A percentile compares a stretch with the other conserved stretches of the same genome.
These are phyloP conservation scores for Catonia carolina DNA, from an alignment of 2,888 invertebrate species.

Conservation along the genomic window DNA sequence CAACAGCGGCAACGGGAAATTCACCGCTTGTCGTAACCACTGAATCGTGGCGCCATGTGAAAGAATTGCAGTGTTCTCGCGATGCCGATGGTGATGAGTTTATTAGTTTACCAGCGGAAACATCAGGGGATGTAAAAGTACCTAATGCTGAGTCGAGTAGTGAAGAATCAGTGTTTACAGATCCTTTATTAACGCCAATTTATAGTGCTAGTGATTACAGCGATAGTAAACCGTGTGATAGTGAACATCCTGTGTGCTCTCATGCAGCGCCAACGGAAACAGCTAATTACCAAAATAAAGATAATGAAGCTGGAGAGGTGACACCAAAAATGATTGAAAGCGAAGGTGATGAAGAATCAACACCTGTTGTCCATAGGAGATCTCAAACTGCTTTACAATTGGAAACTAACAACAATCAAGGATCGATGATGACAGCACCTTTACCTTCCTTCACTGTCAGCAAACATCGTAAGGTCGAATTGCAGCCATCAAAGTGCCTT, in stretches of 20 bases:
- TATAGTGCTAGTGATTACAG: slow-evolving; percentile 50
- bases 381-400: slow-evolving; percentile 32
- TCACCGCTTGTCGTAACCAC: slow-evolving; percentile 38
- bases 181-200: slow-evolving; percentile 54
- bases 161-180: slow-evolving; percentile 68
- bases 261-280: slow-evolving; percentile 9
- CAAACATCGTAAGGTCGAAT: slow-evolving; percentile 55
- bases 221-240: slow-evolving; percentile 30
- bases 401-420: slow-evolving; percentile 40
- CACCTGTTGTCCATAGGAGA: slow-evolving; percentile 25
- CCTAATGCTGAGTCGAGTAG: slow-evolving; percentile 49
- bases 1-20: neutral
- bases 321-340: slow-evolving; percentile 26
- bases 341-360: slow-evolving; percentile 28
- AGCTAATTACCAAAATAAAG: slow-evolving; percentile 21
- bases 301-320: slow-evolving; percentile 32
- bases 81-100: slow-evolving; percentile 26
- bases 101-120: neutral
- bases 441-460: slow-evolving; percentile 52
- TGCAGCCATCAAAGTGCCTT: slow-evolving; percentile 45
- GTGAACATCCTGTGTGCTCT: slow-evolving; percentile 22
- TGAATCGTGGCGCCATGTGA: slow-evolving; percentile 43
- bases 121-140: slow-evolving; percentile 36
- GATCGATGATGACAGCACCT: neutral
- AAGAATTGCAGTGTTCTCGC: slow-evolving; percentile 38